Percentiles rank a stretch among this genome's conserved stretches.
Evolutionary conservation across 2,888 invertebrate species (phyloP).

Genomic region (Alsophila aescularia): DNA sequence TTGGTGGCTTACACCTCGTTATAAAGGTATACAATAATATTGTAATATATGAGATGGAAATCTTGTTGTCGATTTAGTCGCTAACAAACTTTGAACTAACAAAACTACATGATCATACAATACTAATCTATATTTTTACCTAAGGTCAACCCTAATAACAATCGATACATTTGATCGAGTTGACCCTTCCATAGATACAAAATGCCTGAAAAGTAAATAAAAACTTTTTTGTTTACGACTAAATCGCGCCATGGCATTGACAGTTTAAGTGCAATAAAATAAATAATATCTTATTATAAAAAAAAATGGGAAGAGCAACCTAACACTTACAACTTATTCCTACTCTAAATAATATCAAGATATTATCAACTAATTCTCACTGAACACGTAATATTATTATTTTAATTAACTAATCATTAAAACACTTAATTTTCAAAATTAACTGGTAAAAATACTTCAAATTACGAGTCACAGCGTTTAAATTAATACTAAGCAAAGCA

Average conservation of each 20-base stretch:
- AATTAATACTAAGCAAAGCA: slow-evolving; percentile 31
- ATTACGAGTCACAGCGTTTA: slow-evolving; percentile 30
- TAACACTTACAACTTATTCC: slow-evolving; percentile 51
- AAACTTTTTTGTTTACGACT: slow-evolving; percentile 8
- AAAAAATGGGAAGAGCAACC: slow-evolving; percentile 49
- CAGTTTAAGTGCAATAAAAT: slow-evolving; percentile 1
- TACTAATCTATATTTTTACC: too few relatives aligned
- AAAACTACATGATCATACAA: neutral
- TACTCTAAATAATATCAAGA: slow-evolving; percentile 64
- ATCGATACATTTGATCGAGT: too few relatives aligned
- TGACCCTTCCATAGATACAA: too few relatives aligned
- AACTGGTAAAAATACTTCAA: slow-evolving; percentile 32
- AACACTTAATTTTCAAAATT: slow-evolving; percentile 14
- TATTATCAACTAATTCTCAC: slow-evolving; percentile 69
- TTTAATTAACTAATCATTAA: slow-evolving; percentile 21
- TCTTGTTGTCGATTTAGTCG: slow-evolving; percentile 1
- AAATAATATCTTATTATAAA: neutral
- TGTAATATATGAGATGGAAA: neutral
- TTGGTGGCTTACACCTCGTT: neutral
- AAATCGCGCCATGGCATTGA: slow-evolving; percentile 13
- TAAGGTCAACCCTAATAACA: too few relatives aligned
- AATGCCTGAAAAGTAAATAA: too few relatives aligned
- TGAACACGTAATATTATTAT: slow-evolving; percentile 66
- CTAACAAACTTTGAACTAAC: neutral
- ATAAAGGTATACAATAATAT: neutral